Conservation (phyloP, 2,797 vertebrate species). For the Rachycentron canadum region DNA sequence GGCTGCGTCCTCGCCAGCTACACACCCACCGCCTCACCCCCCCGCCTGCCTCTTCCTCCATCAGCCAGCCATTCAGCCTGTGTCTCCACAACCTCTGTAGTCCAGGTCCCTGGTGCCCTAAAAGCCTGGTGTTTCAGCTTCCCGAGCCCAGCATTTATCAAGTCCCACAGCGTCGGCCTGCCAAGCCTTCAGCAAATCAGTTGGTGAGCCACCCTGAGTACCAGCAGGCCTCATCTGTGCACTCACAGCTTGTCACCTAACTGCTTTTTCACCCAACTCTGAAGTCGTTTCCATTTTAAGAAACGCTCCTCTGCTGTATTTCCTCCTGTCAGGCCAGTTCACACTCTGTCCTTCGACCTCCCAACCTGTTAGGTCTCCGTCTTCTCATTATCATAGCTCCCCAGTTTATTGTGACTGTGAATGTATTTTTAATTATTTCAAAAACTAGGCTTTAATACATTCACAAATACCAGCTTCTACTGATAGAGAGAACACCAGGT, state of each 20-base stretch:
- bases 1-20: too few species aligned
- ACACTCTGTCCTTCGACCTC: neutral
- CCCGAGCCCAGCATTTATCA: neutral
- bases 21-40: too few species aligned
- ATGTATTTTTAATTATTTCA: too few species aligned
- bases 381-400: neutral
- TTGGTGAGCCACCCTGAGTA: neutral
- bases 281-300: conserved; percentile 8
- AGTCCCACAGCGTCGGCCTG: conserved; percentile 4
- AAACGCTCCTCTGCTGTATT: neutral
- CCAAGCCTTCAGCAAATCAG: conserved; percentile 11
- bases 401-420: neutral
- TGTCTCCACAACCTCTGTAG: neutral
- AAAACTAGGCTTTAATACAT: neutral
- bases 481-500: too few species aligned
- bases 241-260: neutral
- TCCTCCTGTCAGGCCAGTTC: neutral
- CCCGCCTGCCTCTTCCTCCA: too few species aligned
- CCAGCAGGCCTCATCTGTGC: conserved; percentile 4
- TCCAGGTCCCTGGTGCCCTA: neutral
- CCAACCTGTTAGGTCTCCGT: neutral
- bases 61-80: neutral
- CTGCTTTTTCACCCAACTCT: neutral
- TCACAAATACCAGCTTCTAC: neutral
- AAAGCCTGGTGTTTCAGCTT: neutral